Base-by-base conservation (phyloP, 2,888 invertebrate species). In the Ennomos quercinarius region DNA sequence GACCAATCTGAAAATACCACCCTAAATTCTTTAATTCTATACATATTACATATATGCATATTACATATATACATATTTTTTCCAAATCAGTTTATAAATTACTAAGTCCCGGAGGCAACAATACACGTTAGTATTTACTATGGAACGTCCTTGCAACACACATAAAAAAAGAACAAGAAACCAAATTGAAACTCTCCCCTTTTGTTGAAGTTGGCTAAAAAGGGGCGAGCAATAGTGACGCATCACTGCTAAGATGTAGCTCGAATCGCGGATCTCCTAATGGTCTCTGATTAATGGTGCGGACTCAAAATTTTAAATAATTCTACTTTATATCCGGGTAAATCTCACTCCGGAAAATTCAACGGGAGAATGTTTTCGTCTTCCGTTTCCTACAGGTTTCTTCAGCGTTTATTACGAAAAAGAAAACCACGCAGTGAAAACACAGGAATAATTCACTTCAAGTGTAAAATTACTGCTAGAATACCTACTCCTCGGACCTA, bases 271-370 rank as follows among this genome's bases (percentile, higher is more conserved):
- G 27, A 44, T 44, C 41, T 53, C 59, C 45, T 59, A 59, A 59
- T 59, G 59, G 59, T 38, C 38, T 34, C 11, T 54, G 59, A 59
- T 59, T 59, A 59, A 59, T 59, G 49, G 45, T 11, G 11, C 45
- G 11, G 9, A 45, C n/a, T 48, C 36, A 44, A 52, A 37, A 37
- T 49, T 59, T 49, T 54, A 41, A 59, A 59, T 50, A 54, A 59
- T 59, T 59, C 48, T 40, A 10, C 11, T 41, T 42, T 27, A 44
- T 41, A 45, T 46, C 44, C 54, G 13, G 41, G 27, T 47, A 38
- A 47, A 38, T 38, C 10, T 38, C 27, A 38, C n/a, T 44, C 10
- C 38, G 11, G 45, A 45, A n/a, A 36, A 41, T 36, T 43, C 13
- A 13, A 10, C 10, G 10, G 54, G 44, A 13, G 36, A 10, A 37